Evolutionary conservation across 2,888 invertebrate species (phyloP).

Genomic region (Oegoconia quadripuncta): DNA sequence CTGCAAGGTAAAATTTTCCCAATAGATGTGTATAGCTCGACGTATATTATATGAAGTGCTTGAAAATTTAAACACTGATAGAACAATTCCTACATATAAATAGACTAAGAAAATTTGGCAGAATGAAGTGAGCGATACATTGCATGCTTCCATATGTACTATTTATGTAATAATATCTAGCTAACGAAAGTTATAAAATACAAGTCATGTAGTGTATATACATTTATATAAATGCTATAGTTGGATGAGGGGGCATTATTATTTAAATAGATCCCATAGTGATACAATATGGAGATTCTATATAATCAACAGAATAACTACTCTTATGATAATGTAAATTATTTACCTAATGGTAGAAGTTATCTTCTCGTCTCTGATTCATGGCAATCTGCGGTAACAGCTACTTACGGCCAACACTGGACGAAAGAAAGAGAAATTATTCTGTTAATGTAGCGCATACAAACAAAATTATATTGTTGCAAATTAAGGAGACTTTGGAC

Average conservation of each 20-base stretch:
- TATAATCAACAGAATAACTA: background rate
- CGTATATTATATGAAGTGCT: no score
- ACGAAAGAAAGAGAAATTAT: constrained; percentile 58
- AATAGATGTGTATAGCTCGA: no score
- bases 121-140: constrained; percentile 20
- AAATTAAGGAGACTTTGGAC: no score
- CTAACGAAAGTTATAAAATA: no score
- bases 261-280: background rate
- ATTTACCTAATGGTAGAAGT: constrained; percentile 1
- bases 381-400: constrained; percentile 10
- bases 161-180: no score
- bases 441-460: constrained; percentile 3
- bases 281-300: background rate
- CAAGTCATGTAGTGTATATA: background rate
- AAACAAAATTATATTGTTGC: no score
- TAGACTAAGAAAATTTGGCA: constrained; percentile 28
- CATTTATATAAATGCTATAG: background rate
- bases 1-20: no score
- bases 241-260: background rate
- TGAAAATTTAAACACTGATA: no score
- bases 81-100: no score
- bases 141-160: no score
- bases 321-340: background rate
- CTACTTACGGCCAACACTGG: constrained; percentile 72
- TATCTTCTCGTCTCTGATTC: constrained; percentile 18